These are phyloP conservation scores for Macquaria ambigua DNA, from an alignment of 2,113 vertebrate genomes.

Conservation along the genomic window DNA sequence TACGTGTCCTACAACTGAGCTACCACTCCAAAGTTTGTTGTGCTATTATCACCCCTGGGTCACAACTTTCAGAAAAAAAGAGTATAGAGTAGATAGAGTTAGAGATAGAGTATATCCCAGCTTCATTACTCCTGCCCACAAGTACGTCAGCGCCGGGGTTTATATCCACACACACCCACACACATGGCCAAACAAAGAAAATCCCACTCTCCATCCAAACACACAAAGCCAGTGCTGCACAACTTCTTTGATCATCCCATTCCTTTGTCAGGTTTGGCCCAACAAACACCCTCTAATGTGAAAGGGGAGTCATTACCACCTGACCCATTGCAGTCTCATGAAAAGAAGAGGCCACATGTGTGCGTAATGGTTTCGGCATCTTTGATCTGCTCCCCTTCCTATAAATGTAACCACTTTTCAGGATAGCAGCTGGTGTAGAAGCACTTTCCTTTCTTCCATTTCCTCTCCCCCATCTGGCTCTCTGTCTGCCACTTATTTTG, in stretches of 20 bases:
- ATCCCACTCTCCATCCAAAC: slow-evolving; percentile 31
- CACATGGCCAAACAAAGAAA: slow-evolving; percentile 18
- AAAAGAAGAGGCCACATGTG: slow-evolving; percentile 73
- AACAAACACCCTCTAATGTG: slow-evolving; percentile 69
- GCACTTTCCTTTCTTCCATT: slow-evolving; percentile 73
- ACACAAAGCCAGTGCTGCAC: slow-evolving; percentile 28
- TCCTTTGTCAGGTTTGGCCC: slow-evolving; percentile 65
- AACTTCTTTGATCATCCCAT: slow-evolving; percentile 66
- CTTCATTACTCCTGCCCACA: slow-evolving; percentile 16
- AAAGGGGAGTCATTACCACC: slow-evolving; percentile 70
- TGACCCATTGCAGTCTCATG: slow-evolving; percentile 67
- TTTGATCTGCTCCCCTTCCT: slow-evolving; percentile 74
- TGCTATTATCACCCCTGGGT: not conserved
- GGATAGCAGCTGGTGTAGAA: slow-evolving; percentile 77
- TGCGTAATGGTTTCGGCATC: slow-evolving; percentile 68
- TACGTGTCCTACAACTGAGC: not conserved
- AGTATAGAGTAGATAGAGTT: too few relatives aligned
- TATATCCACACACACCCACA: slow-evolving; percentile 44
- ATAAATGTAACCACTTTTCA: slow-evolving; percentile 79
- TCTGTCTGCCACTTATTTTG: slow-evolving; percentile 72
- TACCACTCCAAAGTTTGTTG: not conserved
- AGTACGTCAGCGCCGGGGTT: not conserved
- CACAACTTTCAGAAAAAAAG: slow-evolving; percentile 3
- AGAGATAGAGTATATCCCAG: not conserved
- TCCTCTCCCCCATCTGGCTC: slow-evolving; percentile 74